These are phyloP conservation scores for Bubo scandiacus DNA, from an alignment of 2,113 vertebrate species.

Conservation along the genomic window DNA sequence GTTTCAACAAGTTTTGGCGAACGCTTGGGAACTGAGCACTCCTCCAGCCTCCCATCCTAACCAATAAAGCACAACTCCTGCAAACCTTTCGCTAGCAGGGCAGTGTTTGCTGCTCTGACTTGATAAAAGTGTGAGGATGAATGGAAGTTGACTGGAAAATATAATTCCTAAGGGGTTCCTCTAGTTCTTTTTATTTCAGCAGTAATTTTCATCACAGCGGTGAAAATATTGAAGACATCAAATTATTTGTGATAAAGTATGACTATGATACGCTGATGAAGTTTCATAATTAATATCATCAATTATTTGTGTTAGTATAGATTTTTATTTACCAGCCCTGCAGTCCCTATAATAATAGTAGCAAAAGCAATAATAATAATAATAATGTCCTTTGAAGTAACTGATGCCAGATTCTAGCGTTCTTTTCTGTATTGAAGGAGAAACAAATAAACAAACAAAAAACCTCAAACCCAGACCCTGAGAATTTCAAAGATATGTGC, in stretches of 20 bases:
- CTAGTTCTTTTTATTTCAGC: neutral
- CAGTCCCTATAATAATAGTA: neutral
- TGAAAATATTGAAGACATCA: neutral
- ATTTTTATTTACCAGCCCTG: neutral
- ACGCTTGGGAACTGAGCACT: constrained; percentile 25
- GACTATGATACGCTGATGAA: neutral
- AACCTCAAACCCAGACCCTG: neutral
- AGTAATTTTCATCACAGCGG: neutral
- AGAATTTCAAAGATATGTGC: neutral
- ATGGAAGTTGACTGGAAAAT: neutral
- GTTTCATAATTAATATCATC: neutral
- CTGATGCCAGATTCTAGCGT: neutral
- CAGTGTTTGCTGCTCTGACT: neutral
- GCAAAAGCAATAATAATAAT: neutral
- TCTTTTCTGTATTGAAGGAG: neutral
- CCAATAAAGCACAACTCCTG: neutral
- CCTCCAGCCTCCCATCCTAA: neutral
- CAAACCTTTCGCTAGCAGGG: neutral
- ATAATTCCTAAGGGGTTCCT: neutral
- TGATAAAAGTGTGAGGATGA: neutral
- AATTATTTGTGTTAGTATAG: neutral
- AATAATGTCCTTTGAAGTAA: neutral
- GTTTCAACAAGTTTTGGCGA: constrained; percentile 70
- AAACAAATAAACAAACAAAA: neutral
- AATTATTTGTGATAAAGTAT: neutral